Percentiles rank a stretch among this genome's conserved stretches.
phyloP scores from a whole-genome alignment of 2,888 invertebrate genomes.

The Coremacera marginata region DNA sequence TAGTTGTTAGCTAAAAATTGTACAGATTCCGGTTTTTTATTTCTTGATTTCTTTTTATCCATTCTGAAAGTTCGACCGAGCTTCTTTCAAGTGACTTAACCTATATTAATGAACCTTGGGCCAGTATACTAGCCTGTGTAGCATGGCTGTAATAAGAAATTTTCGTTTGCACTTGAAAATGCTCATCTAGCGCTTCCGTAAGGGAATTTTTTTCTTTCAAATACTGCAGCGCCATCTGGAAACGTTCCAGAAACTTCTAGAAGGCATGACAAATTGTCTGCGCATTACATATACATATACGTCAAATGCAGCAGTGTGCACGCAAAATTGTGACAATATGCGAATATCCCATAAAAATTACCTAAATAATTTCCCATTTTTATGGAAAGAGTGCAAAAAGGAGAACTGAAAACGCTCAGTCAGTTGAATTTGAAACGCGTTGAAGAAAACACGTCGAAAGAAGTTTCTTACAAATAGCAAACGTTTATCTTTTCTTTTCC shows the following conservation, averaged over 20 bases:
- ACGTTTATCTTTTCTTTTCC: conserved; percentile 9
- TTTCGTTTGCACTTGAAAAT: no score
- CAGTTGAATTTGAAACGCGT: conserved; percentile 50
- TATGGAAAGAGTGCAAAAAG: conserved; percentile 27
- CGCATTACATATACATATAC: not conserved
- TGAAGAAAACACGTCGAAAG: conserved; percentile 46
- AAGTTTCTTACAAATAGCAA: conserved; percentile 41
- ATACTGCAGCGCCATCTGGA: conserved; percentile 35
- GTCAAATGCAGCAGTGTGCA: not conserved
- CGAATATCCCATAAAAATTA: not conserved
- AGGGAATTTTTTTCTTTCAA: not conserved
- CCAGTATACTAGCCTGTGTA: no score
- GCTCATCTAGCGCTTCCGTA: not conserved
- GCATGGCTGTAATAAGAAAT: no score
- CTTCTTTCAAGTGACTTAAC: no score
- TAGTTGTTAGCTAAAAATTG: no score
- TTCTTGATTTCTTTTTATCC: no score
- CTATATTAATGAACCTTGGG: no score
- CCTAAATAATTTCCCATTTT: conserved; percentile 30
- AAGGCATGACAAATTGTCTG: conserved; percentile 15
- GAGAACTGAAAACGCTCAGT: conserved; percentile 27
- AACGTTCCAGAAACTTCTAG: conserved; percentile 48
- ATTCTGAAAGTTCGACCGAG: no score
- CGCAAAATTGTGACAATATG: not conserved
- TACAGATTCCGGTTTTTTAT: no score